These are phyloP conservation scores for Bothrops jararaca DNA, from an alignment of 2,113 vertebrate genomes.

Conservation along the genomic window DNA sequence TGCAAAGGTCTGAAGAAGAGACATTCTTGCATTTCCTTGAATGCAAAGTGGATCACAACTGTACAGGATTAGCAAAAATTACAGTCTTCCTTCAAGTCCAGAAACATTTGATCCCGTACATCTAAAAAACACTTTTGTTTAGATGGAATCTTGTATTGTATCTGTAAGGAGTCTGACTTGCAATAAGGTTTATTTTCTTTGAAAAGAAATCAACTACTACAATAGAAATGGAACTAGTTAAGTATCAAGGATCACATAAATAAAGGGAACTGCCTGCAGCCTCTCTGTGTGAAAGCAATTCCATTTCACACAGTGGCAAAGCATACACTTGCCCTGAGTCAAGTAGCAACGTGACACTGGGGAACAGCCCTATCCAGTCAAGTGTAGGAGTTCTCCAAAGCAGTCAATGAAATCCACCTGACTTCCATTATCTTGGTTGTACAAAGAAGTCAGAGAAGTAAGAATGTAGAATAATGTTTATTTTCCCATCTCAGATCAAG, in stretches of 20 bases:
- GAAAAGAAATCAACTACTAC: neutral
- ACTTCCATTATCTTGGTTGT: conserved; percentile 6
- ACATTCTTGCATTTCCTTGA: neutral
- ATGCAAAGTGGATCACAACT: neutral
- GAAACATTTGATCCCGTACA: neutral
- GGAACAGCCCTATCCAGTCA: neutral
- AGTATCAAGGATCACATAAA: neutral
- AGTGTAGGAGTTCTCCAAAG: neutral
- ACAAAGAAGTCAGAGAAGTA: neutral
- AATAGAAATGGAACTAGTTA: neutral
- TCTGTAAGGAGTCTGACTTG: neutral
- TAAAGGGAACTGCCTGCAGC: neutral
- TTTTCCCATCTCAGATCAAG: neutral
- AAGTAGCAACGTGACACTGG: neutral
- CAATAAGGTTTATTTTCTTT: neutral
- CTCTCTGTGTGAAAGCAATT: conserved; percentile 13
- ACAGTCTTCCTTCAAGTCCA: neutral
- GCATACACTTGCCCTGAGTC: neutral
- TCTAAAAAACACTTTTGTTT: neutral
- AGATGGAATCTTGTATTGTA: neutral
- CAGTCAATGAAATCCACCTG: neutral
- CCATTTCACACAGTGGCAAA: rapidly evolving
- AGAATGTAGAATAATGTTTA: neutral
- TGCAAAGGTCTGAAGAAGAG: neutral
- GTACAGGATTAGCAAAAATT: neutral